Evolutionary conservation across 2,797 vertebrate genomes (phyloP).

Genomic region (Poecile montanus): DNA sequence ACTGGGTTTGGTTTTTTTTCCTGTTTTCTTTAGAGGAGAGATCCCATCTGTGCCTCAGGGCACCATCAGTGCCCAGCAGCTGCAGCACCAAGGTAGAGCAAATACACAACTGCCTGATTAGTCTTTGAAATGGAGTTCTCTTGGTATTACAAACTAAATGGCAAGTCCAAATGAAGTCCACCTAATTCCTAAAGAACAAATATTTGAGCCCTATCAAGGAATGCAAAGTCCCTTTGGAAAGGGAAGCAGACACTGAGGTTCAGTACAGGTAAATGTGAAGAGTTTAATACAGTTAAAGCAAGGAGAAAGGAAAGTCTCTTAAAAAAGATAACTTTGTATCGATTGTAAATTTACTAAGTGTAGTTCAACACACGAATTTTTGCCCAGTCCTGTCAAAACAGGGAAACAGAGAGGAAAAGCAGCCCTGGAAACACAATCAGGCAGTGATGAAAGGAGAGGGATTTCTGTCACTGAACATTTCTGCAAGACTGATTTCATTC

Average conservation of each 20-base stretch:
- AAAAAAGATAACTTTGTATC: background rate
- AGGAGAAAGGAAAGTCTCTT: background rate
- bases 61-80: background rate
- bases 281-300: background rate
- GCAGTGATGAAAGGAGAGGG: background rate
- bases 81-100: background rate
- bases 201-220: constrained; percentile 6
- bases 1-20: background rate
- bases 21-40: background rate
- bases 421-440: background rate
- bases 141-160: background rate
- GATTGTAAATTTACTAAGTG: background rate
- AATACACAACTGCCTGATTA: background rate
- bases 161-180: background rate
- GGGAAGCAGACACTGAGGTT: background rate
- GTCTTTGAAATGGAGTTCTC: background rate
- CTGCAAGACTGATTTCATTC: background rate
- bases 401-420: background rate
- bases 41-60: background rate
- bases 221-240: background rate
- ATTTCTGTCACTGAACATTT: background rate
- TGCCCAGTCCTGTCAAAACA: background rate
- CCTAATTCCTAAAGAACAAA: background rate
- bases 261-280: background rate
- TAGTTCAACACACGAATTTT: background rate